Evolutionary conservation across 2,113 vertebrate genomes (phyloP).

Genomic region (Cololabis saira): DNA sequence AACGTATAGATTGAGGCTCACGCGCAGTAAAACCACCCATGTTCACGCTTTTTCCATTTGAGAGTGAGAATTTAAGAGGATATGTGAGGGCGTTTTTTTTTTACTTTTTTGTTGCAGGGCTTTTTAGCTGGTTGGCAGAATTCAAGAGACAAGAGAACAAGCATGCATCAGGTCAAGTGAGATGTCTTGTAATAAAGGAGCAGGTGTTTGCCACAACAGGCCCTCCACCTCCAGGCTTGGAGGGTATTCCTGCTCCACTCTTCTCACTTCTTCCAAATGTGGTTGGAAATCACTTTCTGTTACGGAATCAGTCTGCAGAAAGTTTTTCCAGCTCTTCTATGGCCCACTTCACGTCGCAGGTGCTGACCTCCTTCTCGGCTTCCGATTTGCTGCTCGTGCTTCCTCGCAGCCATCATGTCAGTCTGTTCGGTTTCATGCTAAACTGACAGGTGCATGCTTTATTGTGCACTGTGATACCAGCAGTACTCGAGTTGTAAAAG

Average conservation of each 20-base stretch:
- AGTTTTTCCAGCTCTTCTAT: conserved; percentile 59
- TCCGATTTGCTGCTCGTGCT: conserved; percentile 4
- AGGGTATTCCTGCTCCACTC: conserved; percentile 58
- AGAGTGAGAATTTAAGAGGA: conserved; percentile 8
- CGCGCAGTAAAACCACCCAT: conserved; percentile 44
- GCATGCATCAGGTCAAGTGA: too few species aligned
- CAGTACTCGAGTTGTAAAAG: too few species aligned
- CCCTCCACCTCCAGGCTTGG: not conserved
- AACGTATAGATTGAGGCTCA: conserved; percentile 32
- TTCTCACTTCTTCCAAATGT: conserved; percentile 48
- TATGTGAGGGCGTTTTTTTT: conserved; percentile 7
- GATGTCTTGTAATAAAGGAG: too few species aligned
- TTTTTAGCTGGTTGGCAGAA: not conserved
- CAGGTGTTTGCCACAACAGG: too few species aligned
- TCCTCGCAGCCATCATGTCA: not conserved
- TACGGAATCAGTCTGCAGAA: conserved; percentile 49
- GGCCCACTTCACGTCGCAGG: conserved; percentile 40
- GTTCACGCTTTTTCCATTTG: conserved; percentile 44
- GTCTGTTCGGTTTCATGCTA: not conserved
- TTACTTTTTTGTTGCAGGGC: conserved; percentile 1
- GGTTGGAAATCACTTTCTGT: conserved; percentile 75
- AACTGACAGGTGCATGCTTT: not conserved
- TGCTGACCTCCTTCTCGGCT: conserved; percentile 48
- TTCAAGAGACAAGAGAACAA: not conserved
- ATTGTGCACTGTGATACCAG: conserved; percentile 5